These are phyloP conservation scores for Clarias platycephalus DNA, from an alignment of 2,797 vertebrate species.

Conservation along the genomic window DNA sequence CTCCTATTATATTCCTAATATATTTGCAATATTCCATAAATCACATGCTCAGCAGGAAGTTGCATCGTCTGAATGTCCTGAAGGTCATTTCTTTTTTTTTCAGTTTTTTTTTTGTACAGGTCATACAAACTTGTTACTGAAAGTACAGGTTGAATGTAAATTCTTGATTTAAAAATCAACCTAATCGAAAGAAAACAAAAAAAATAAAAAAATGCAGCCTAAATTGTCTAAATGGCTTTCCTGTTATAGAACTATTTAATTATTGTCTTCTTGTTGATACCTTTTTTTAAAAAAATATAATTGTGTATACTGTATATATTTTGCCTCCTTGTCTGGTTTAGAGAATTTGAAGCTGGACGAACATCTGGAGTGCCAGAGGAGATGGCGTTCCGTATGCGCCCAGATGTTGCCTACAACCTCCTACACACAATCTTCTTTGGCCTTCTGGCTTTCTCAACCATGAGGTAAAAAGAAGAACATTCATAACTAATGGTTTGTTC, in stretches of 20 bases:
- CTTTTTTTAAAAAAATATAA: neutral
- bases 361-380: conserved; percentile 58
- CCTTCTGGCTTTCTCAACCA: conserved; percentile 89
- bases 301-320: neutral
- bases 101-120: neutral
- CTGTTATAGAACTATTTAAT: neutral
- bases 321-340: conserved; percentile 21
- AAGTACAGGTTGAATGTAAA: neutral
- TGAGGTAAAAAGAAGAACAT: conserved; percentile 80
- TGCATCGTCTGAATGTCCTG: neutral
- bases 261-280: neutral
- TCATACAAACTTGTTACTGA: neutral
- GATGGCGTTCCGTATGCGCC: conserved; percentile 68
- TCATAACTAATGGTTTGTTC: neutral
- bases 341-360: conserved; percentile 22
- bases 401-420: conserved; percentile 88
- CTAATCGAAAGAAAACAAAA: neutral
- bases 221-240: neutral
- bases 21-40: neutral
- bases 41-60: neutral
- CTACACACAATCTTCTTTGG: conserved; percentile 87
- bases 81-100: no score
- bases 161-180: no score
- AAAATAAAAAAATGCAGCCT: neutral
- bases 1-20: neutral